Evolutionary conservation across 2,888 invertebrate genomes (phyloP), one percentile per base, ranked within the genome.

Genomic region (Caenorhabditis afra): DNA sequence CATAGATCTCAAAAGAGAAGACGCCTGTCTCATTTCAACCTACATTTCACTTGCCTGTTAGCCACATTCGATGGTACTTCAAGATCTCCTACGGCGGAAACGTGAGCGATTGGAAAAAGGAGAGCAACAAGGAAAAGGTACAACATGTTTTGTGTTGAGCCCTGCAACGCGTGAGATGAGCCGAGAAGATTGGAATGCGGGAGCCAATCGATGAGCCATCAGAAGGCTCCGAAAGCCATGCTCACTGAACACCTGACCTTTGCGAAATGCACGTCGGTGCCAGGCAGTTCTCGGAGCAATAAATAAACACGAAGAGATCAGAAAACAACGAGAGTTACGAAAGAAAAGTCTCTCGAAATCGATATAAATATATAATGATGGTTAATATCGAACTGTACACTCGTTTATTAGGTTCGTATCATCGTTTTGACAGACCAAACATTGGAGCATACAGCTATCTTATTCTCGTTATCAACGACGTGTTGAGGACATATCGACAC

Each of bases 1-100:
- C 45, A 83, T 79, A 0, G 83, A 81, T 52, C 83, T 81, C 50
- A 58, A 77, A 49, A 61, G 3, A n/a, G 7, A 7, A 18, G 8
- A 0, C n/a, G n/a, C n/a, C n/a, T n/a, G n/a, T n/a, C n/a, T n/a
- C n/a, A n/a, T n/a, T n/a, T n/a, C n/a, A n/a, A n/a, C n/a, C n/a
- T n/a, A n/a, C n/a, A n/a, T n/a, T n/a, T n/a, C n/a, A n/a, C n/a
- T n/a, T n/a, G 81, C 83, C 83, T 61, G 58, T 83, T 83, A 20
- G 76, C 77, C 1, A 83, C 81, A 55, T 70, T 70, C 1, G 83
- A 74, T 39, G 79, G 76, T 11, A 81, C 79, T 29, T 83, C 83
- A 0, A 83, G 55, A 18, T 83, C 81, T 8, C 61, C 39, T 35
- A 35, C 59, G 35, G 66, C 76, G 12, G 39, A 47, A 53, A 58